phyloP scores from a whole-genome alignment of 2,797 vertebrate species.

The Myotis vivesi region DNA sequence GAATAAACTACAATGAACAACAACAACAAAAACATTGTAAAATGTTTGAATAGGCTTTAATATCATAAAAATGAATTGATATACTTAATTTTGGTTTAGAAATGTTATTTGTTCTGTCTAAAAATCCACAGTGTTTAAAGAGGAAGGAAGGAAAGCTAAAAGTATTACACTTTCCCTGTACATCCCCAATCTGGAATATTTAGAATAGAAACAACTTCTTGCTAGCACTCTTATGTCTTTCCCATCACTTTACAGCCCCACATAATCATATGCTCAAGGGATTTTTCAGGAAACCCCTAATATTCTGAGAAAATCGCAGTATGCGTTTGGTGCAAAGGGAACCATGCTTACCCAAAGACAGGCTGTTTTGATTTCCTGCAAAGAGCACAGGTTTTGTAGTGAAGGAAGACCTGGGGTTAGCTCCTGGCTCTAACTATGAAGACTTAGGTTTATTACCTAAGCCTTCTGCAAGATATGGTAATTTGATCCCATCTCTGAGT shows the following conservation, averaged over 20 bases:
- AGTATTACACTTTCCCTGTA: not conserved
- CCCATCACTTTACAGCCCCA: not conserved
- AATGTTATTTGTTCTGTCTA: constrained; percentile 1
- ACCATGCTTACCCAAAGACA: not conserved
- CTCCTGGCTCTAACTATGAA: not conserved
- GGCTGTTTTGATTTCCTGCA: not conserved
- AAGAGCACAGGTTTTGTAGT: not conserved
- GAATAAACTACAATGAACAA: not conserved
- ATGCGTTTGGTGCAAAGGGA: not conserved
- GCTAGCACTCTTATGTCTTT: not conserved
- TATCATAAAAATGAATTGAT: not conserved
- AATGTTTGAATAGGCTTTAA: constrained; percentile 5
- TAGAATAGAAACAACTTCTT: not conserved
- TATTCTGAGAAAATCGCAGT: not conserved
- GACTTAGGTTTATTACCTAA: not conserved
- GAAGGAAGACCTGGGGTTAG: not conserved
- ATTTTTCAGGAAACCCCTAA: not conserved
- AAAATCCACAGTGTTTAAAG: not conserved
- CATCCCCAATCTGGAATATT: not conserved
- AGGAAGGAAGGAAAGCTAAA: not conserved
- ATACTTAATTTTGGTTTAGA: not conserved
- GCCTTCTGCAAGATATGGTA: not conserved
- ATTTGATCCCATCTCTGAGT: not conserved
- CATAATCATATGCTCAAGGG: not conserved
- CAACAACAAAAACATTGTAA: not conserved